Evolutionary conservation across 2,797 vertebrate species (phyloP).

Genomic region (Enteromius anoplus): DNA sequence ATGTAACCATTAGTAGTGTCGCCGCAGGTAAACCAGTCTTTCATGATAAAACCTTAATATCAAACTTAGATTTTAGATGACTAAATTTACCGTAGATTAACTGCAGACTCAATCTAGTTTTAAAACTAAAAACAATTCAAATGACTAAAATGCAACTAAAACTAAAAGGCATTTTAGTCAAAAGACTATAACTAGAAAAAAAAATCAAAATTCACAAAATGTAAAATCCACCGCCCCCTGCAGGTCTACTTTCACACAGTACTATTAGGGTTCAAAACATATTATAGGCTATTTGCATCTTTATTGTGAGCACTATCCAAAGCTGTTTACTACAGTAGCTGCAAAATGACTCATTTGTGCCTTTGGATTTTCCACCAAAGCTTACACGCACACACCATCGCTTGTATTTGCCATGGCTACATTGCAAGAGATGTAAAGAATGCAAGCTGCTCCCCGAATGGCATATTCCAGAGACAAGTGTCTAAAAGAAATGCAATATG

Average conservation of each 20-base stretch:
- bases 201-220: too few species aligned
- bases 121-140: too few species aligned
- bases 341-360: background rate
- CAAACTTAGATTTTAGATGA: too few species aligned
- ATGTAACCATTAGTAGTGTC: too few species aligned
- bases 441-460: conserved; percentile 1
- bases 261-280: background rate
- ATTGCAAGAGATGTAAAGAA: conserved; percentile 7
- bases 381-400: background rate
- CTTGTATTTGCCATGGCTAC: conserved; percentile 14
- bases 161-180: too few species aligned
- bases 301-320: background rate
- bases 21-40: too few species aligned
- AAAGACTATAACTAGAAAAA: too few species aligned
- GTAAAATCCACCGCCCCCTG: background rate
- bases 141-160: too few species aligned
- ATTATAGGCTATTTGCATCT: background rate
- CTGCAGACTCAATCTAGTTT: too few species aligned
- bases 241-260: background rate
- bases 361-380: background rate
- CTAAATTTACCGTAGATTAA: too few species aligned
- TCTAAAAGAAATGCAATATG: background rate
- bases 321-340: background rate
- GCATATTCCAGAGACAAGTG: background rate
- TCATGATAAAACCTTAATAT: too few species aligned